Evolutionary conservation across 2,113 vertebrate species (phyloP), one percentile per base, ranked within the genome.

Genomic region (Dicrurus megarhynchus): DNA sequence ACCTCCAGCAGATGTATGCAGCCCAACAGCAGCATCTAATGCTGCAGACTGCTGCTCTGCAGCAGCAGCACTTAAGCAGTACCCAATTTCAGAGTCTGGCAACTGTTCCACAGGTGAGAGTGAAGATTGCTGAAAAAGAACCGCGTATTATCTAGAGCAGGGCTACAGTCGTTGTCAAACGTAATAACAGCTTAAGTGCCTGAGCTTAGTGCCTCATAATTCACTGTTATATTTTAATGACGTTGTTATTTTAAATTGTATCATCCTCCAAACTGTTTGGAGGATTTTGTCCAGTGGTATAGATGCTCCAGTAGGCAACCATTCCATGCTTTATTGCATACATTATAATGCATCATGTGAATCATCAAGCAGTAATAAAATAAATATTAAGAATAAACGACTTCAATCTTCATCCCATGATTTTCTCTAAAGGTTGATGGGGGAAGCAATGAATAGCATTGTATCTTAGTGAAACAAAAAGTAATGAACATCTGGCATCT

Each of bases 1-100:
- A 99, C 95, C 98, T 99, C 64, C 99, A 99, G 96, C 99, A 99
- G 96, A 99, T 99, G 99, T 99, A 99, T 4, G 98, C 99, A 11
- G 99, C 99, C 44, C 99, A 99, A 88, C 99, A 99, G 97, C 99
- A 99, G 96, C 99, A 99, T 97, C 94, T 99, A 69, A 99, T 99
- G 98, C 98, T 99, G 85, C 99, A 99, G 94, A 99, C 99, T 4
- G 99, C 99, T 33, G 98, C 99, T 46, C 97, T 99, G 78, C 98
- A 98, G 94, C 98, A 99, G 96, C 99, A 98, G 94, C 98, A 98
- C 81, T 91, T 98, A 80, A 98, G 98, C 97, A 98, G 98, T 97
- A 98, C 98, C 74, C 99, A 99, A 78, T 98, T 98, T 60, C 98
- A 98, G 98, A 99, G 98, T 93, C 97, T 99, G 82, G 98, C 99